phyloP scores from a whole-genome alignment of 2,113 vertebrate genomes.

The Peromyscus polionotus region DNA sequence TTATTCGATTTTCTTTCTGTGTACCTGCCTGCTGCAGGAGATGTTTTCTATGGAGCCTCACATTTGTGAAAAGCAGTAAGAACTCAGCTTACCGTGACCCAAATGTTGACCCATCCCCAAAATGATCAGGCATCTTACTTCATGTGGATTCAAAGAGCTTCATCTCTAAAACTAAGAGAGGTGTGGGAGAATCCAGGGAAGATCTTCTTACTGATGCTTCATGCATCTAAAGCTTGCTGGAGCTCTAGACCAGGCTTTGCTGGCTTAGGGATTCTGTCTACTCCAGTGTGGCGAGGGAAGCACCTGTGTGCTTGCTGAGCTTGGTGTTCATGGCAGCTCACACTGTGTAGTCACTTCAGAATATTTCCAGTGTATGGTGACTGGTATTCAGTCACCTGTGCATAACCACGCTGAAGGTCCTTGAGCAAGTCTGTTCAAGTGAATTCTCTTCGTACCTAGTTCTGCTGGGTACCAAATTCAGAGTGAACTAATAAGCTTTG shows the following conservation, averaged over 20 bases:
- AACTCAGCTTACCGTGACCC: neutral
- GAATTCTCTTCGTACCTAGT: neutral
- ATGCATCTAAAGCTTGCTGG: neutral
- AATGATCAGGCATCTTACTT: accelerated
- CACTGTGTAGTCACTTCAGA: neutral
- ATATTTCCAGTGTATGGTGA: neutral
- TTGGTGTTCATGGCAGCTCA: neutral
- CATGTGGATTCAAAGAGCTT: neutral
- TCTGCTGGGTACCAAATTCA: neutral
- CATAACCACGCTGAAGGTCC: neutral
- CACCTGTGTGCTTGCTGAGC: neutral
- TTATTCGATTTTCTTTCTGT: too few species aligned
- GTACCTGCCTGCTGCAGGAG: neutral
- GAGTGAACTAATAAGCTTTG: neutral
- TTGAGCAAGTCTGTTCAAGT: neutral
- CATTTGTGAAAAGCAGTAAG: neutral
- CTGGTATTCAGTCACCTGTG: neutral
- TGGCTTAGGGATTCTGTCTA: neutral
- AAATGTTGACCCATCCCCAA: neutral
- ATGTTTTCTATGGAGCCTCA: neutral
- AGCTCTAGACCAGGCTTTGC: neutral
- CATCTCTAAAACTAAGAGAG: neutral
- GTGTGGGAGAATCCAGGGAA: neutral
- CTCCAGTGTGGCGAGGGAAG: neutral
- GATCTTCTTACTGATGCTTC: neutral